Evolutionary conservation across 2,888 invertebrate species (phyloP).

Genomic region (Meteorus cinctellus): DNA sequence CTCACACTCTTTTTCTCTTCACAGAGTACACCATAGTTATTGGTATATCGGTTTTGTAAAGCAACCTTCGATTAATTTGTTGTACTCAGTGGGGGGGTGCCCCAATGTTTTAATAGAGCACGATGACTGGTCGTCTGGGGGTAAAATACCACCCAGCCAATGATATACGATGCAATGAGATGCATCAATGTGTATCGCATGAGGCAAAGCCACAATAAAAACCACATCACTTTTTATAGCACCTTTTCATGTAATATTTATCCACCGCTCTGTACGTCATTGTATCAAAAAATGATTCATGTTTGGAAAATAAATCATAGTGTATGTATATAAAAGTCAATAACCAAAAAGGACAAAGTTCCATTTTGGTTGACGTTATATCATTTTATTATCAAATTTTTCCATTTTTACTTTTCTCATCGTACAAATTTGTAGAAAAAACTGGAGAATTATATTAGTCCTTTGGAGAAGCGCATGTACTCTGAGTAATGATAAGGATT

Average conservation of each 20-base stretch:
- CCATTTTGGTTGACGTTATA: no score
- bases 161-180: conserved; percentile 72
- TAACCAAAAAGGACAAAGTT: no score
- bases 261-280: neutral
- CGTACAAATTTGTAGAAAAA: no score
- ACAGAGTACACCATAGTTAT: neutral
- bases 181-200: conserved; percentile 70
- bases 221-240: conserved; percentile 21
- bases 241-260: conserved; percentile 16
- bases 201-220: conserved; percentile 51
- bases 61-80: conserved; percentile 54
- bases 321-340: no score
- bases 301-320: neutral
- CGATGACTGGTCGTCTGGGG: conserved; percentile 50
- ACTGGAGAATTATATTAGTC: no score
- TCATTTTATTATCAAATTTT: no score
- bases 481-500: neutral
- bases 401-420: no score
- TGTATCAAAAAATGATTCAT: neutral
- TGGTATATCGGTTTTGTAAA: conserved; percentile 6
- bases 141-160: conserved; percentile 47
- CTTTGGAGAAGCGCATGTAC: neutral
- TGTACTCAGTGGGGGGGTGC: conserved; percentile 57
- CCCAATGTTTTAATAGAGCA: conserved; percentile 71
- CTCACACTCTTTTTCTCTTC: neutral